Conservation (phyloP, 2,113 vertebrate species). For the Formicarius rufipectus region DNA sequence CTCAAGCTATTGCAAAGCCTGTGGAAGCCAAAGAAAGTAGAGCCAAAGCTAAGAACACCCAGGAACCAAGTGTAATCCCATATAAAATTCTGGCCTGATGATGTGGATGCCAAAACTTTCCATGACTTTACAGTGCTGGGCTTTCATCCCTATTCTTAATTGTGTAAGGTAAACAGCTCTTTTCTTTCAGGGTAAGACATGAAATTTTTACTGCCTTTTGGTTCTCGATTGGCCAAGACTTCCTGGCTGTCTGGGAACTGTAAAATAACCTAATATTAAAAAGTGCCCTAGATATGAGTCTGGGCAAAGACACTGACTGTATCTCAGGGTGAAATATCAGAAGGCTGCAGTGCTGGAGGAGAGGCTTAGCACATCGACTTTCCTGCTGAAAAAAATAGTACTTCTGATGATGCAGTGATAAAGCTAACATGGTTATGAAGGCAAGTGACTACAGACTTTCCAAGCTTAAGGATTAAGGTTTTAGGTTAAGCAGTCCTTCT, state of each 20-base stretch:
- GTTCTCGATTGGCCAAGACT: not conserved
- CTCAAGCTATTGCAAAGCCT: not conserved
- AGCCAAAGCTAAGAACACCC: not conserved
- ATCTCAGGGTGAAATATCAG: conserved; percentile 54
- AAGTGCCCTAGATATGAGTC: not conserved
- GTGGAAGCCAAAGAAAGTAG: not conserved
- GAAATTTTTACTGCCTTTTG: not conserved
- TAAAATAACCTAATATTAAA: conserved; percentile 34
- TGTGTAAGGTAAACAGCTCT: not conserved
- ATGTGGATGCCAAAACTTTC: not conserved
- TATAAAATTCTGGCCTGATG: not conserved
- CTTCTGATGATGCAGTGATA: conserved; percentile 56
- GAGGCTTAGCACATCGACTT: conserved; percentile 69
- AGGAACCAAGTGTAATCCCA: not conserved
- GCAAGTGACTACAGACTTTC: conserved; percentile 67
- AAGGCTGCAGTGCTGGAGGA: conserved; percentile 67
- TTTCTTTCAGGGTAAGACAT: not conserved
- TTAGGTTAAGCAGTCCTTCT: conserved; percentile 70
- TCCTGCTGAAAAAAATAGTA: conserved; percentile 48
- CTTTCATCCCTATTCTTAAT: not conserved
- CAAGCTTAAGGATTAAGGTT: conserved; percentile 69
- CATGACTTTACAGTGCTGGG: not conserved
- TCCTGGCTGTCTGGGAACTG: not conserved
- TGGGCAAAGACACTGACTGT: conserved; percentile 26
- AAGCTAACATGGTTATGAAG: conserved; percentile 63